Evolutionary conservation across 2,888 invertebrate genomes (phyloP).

Genomic region (Coenonympha glycerion): DNA sequence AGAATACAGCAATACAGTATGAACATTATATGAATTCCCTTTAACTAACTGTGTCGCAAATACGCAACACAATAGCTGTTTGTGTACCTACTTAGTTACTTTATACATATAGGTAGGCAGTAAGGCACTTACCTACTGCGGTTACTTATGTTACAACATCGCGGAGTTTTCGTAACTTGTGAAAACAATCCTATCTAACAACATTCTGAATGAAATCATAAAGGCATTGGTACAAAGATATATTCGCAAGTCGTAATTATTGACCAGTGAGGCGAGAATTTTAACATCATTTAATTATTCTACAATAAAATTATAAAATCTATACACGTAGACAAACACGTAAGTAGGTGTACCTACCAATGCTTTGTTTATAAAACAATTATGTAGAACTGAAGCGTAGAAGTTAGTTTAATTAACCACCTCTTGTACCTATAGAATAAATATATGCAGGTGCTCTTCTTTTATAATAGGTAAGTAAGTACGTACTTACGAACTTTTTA

Average conservation of each 20-base stretch:
- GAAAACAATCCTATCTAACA: conserved; percentile 29
- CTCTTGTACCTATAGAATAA: too few species aligned
- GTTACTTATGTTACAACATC: conserved; percentile 31
- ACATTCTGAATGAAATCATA: conserved; percentile 12
- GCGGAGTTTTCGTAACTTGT: conserved; percentile 30
- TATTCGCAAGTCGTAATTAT: conserved; percentile 4
- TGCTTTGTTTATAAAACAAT: too few species aligned
- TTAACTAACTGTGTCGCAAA: conserved; percentile 30
- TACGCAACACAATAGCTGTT: conserved; percentile 31
- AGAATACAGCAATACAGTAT: too few species aligned
- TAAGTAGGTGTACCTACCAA: too few species aligned
- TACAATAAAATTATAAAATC: conserved; percentile 3
- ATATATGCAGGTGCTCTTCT: too few species aligned
- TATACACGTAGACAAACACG: not conserved
- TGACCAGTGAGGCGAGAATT: not conserved
- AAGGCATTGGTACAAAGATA: conserved; percentile 6
- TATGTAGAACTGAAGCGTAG: too few species aligned
- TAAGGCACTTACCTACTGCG: too few species aligned
- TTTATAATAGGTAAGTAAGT: too few species aligned
- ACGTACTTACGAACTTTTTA: too few species aligned
- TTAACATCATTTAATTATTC: not conserved
- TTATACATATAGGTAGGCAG: too few species aligned
- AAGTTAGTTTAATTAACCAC: too few species aligned
- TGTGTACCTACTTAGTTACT: too few species aligned
- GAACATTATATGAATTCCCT: conserved; percentile 27